Conservation (phyloP, 2,113 vertebrate species). For the Heterochromis multidens region DNA sequence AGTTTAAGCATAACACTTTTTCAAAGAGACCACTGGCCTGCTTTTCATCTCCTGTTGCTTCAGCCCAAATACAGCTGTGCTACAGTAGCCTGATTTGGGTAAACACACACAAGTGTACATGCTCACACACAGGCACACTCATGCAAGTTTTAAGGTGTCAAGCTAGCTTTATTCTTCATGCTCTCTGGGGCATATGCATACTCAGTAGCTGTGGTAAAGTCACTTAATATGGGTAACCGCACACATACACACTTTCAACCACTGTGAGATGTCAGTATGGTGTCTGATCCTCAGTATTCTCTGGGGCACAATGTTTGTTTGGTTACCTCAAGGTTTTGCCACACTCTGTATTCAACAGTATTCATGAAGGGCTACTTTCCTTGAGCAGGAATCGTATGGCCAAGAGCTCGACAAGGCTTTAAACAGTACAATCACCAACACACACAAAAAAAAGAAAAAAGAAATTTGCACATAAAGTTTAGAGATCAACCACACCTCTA, state of each 20-base stretch:
- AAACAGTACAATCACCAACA: background rate
- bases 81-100: slow-evolving; percentile 18
- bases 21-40: slow-evolving; percentile 51
- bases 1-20: slow-evolving; percentile 44
- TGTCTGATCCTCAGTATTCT: slow-evolving; percentile 54
- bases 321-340: slow-evolving; percentile 63
- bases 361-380: slow-evolving; percentile 53
- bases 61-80: slow-evolving; percentile 45
- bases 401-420: slow-evolving; percentile 14
- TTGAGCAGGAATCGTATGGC: slow-evolving; percentile 4
- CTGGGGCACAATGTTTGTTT: slow-evolving; percentile 53
- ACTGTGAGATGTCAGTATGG: slow-evolving; percentile 31
- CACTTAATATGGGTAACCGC: slow-evolving; percentile 52
- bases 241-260: slow-evolving; percentile 23
- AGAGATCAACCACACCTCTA: slow-evolving; percentile 21
- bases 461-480: background rate
- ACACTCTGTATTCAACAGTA: slow-evolving; percentile 52
- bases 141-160: slow-evolving; percentile 43
- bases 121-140: slow-evolving; percentile 1
- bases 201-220: slow-evolving; percentile 46
- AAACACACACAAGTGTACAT: background rate
- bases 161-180: slow-evolving; percentile 48
- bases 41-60: slow-evolving; percentile 64
- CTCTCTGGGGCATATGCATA: slow-evolving; percentile 49
- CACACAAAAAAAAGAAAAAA: background rate